A percentile compares a stretch with the other conserved stretches of the same genome.
Evolutionary conservation across 2,888 invertebrate species (phyloP).

Genomic region (Tenthredo mesomela): DNA sequence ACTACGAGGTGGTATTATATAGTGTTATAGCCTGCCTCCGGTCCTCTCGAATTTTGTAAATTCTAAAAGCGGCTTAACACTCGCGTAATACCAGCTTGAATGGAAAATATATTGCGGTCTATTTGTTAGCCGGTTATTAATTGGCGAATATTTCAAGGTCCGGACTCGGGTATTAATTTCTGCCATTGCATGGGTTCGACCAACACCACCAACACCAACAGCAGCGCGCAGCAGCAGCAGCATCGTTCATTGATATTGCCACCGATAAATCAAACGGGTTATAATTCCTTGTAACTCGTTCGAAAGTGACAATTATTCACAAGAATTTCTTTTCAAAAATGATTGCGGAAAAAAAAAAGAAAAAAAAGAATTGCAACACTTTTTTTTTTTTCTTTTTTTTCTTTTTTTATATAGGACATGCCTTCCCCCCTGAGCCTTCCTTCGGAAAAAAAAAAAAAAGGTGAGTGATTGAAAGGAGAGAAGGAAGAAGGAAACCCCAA

Average conservation of each 20-base stretch:
- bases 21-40: background rate
- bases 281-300: constrained; percentile 19
- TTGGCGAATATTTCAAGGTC: constrained; percentile 50
- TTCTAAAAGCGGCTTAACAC: constrained; percentile 34
- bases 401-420: background rate
- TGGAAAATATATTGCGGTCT: constrained; percentile 50
- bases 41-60: background rate
- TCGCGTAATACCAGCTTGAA: constrained; percentile 19
- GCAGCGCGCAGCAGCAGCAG: background rate
- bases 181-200: constrained; percentile 21
- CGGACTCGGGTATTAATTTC: constrained; percentile 47
- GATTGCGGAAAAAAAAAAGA: too few species aligned
- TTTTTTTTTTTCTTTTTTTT: background rate
- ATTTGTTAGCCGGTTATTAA: constrained; percentile 49
- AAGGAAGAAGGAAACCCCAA: constrained; percentile 21
- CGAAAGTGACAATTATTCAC: constrained; percentile 32
- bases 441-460: background rate
- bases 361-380: background rate
- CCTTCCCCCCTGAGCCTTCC: background rate
- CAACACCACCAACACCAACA: background rate
- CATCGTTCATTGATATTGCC: constrained; percentile 50
- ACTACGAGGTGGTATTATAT: background rate
- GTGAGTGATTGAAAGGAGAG: background rate
- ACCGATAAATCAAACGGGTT: constrained; percentile 32
- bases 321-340: background rate